phyloP scores from a whole-genome alignment of 2,888 invertebrate species.

The Lamellibrachia columna region DNA sequence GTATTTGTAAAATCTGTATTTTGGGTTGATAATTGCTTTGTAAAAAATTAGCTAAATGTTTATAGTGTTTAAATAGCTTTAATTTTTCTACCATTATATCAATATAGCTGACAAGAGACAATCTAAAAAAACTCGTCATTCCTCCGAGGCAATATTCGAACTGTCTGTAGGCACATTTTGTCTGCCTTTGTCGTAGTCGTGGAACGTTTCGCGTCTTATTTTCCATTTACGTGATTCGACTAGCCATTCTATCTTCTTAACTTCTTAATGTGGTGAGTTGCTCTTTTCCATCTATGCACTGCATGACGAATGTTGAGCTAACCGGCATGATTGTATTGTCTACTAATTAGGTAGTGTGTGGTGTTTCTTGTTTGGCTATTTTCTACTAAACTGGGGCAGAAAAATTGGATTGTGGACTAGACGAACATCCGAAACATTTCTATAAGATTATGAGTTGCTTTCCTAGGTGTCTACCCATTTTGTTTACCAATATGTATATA shows the following conservation, averaged over 20 bases:
- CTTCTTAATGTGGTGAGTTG: constrained; percentile 16
- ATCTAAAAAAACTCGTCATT: background rate
- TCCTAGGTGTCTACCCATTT: background rate
- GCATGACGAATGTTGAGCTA: background rate
- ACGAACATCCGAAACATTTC: background rate
- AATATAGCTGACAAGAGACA: too few species aligned
- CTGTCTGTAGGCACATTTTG: background rate
- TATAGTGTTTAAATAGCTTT: too few species aligned
- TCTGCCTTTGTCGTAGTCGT: constrained; percentile 5
- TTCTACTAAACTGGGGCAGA: background rate
- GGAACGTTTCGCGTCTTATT: background rate
- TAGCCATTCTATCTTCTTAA: background rate
- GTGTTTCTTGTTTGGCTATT: background rate
- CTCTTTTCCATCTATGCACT: constrained; percentile 12
- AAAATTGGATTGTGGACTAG: background rate
- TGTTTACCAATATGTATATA: background rate
- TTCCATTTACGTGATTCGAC: constrained; percentile 16
- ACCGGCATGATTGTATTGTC: background rate
- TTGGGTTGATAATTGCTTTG: too few species aligned
- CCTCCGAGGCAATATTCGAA: background rate
- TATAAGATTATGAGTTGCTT: background rate
- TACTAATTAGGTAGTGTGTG: background rate
- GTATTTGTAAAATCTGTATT: too few species aligned
- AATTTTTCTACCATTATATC: too few species aligned
- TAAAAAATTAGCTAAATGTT: too few species aligned